phyloP scores from a whole-genome alignment of 1,140 invertebrate species.

The Chionoecetes opilio region DNA sequence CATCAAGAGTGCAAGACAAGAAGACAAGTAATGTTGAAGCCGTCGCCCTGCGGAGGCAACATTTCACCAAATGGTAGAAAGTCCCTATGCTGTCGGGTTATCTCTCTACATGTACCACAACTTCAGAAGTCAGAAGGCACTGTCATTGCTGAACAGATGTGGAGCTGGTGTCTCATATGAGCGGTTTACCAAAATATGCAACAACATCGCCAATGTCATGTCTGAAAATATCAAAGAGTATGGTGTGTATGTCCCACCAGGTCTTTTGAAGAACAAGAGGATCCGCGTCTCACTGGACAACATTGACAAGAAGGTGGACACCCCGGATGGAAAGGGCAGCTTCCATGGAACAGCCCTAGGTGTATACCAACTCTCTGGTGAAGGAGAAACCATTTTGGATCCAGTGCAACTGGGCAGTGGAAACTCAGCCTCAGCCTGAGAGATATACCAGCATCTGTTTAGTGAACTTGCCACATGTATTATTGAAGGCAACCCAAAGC shows the following conservation, averaged over 20 bases:
- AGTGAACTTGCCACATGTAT: too few species aligned
- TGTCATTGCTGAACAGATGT: constrained; percentile 42
- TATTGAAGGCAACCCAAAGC: too few species aligned
- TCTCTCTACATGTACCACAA: constrained; percentile 61
- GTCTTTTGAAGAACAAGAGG: constrained; percentile 22
- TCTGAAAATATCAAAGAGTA: constrained; percentile 52
- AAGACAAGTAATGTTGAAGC: not conserved
- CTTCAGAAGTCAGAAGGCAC: constrained; percentile 54
- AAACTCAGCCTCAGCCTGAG: too few species aligned
- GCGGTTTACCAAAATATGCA: constrained; percentile 30
- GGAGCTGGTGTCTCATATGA: constrained; percentile 51
- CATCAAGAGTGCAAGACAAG: too few species aligned
- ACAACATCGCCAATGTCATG: constrained; percentile 37
- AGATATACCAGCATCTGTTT: too few species aligned
- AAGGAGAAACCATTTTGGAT: too few species aligned
- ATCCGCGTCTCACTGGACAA: too few species aligned
- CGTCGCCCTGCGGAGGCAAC: too few species aligned
- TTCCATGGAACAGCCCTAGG: too few species aligned
- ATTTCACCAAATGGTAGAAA: too few species aligned
- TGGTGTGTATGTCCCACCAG: constrained; percentile 57
- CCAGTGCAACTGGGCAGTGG: too few species aligned
- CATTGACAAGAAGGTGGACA: constrained; percentile 51
- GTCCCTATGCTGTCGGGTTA: constrained; percentile 38
- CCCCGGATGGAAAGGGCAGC: constrained; percentile 44
- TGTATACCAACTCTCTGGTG: too few species aligned